Conservation (phyloP, 1,140 invertebrate species). For the Bathynomus jamesi region DNA sequence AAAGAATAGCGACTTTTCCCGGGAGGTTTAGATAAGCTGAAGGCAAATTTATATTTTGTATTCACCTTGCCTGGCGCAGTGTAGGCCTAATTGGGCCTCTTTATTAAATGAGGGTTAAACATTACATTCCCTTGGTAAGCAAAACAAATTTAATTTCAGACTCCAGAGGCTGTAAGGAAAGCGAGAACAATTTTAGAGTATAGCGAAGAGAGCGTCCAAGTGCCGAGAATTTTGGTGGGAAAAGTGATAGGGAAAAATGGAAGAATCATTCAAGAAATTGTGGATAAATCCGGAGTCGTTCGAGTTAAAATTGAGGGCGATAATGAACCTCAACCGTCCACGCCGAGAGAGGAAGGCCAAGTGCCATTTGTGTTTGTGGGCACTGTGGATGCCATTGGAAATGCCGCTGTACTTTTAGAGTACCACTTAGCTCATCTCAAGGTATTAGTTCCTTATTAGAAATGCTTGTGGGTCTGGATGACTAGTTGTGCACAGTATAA, state of each 20-base stretch:
- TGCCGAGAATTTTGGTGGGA: constrained; percentile 84
- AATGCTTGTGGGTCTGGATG: background rate
- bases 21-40: too few relatives aligned
- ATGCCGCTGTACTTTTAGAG: constrained; percentile 67
- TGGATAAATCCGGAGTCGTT: constrained; percentile 13
- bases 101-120: too few relatives aligned
- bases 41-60: too few relatives aligned
- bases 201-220: constrained; percentile 90
- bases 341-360: constrained; percentile 82
- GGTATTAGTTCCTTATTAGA: constrained; percentile 48
- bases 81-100: too few relatives aligned
- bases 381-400: constrained; percentile 53
- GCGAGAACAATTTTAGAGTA: constrained; percentile 93
- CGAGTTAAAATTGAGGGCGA: constrained; percentile 16
- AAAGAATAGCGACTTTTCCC: too few relatives aligned
- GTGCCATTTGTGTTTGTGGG: constrained; percentile 98
- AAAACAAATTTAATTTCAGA: too few relatives aligned
- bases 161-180: constrained; percentile 77
- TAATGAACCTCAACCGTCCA: constrained; percentile 54
- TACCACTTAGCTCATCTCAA: constrained; percentile 91
- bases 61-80: too few relatives aligned
- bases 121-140: background rate
- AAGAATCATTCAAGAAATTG: constrained; percentile 61
- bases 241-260: constrained; percentile 99
- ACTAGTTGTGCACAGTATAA: background rate